Base-by-base conservation (phyloP, 1,140 invertebrate species). In the Hyposmocoma kahamanoa region DNA sequence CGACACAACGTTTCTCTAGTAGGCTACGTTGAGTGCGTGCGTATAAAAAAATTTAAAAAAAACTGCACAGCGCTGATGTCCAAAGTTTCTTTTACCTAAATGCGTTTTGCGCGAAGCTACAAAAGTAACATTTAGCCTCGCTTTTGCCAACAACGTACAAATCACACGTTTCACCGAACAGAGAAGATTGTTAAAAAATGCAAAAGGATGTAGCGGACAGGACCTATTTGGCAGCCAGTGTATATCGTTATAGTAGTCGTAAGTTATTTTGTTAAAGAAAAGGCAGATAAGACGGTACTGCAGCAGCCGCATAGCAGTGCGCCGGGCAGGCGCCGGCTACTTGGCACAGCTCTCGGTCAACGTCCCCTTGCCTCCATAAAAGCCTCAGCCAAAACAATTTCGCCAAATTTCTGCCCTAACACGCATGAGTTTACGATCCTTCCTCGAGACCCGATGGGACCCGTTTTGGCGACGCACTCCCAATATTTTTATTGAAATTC, bases 371-470 rank as follows among this genome's bases (percentile, higher is more conserved):
- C 55, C 59, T 71, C 71, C 59, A 74, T 80, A 78, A 84, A 80
- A 76, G 75, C 74, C 75, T 78, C 72, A 78, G 77, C 80, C 80
- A 84, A 84, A 80, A 82, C 78, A 80, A 82, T 84, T 84, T 78
- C 63, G 62, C 66, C 75, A 69, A 81, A 76, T 73, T 74, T 69
- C 77, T 67, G 56, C 59, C 72, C 63, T 63, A 68, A 68, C 69
- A 76, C 73, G 73, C 79, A 73, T 76, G 65, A 64, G 55, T 79
- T 79, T 78, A 74, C 69, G 67, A 70, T 65, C 47, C 53, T 56
- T 59, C 48, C 59, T 43, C n/a, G n/a, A n/a, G n/a, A n/a, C n/a
- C 56, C 51, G 54, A 57, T 58, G 47, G 43, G 50, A 47, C 49
- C 61, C 62, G 70, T 75, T 67, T 67, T 60, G 53, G 50, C 42